These are phyloP conservation scores for Thumatha senex DNA, from an alignment of 2,888 invertebrate species.

Conservation along the genomic window DNA sequence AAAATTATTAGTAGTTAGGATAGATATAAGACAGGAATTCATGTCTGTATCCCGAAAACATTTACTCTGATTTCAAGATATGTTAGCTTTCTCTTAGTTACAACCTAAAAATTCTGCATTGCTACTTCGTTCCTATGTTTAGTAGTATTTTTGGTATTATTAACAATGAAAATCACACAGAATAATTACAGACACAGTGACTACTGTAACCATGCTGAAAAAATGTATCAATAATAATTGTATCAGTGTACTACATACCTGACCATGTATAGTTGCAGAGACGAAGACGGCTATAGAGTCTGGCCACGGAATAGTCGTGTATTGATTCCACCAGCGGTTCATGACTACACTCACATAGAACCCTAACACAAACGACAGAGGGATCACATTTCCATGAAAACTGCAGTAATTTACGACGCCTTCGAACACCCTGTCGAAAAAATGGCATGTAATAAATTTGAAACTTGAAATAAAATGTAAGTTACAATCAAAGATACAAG, in stretches of 20 bases:
- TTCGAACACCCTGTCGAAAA: slow-evolving; percentile 88
- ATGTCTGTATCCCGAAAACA: too few species aligned
- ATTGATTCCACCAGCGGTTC: slow-evolving; percentile 96
- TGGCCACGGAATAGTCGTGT: slow-evolving; percentile 92
- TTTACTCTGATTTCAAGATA: too few species aligned
- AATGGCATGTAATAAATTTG: neutral
- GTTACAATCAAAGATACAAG: too few species aligned
- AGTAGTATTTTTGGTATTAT: neutral
- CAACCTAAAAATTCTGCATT: too few species aligned
- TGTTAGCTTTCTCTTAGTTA: too few species aligned
- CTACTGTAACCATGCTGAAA: neutral
- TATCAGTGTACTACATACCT: slow-evolving; percentile 67
- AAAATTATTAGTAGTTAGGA: neutral
- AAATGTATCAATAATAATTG: neutral
- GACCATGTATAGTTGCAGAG: slow-evolving; percentile 92
- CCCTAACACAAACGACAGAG: slow-evolving; percentile 95
- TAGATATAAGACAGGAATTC: too few species aligned
- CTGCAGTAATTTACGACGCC: slow-evolving; percentile 92
- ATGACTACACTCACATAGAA: slow-evolving; percentile 97
- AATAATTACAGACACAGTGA: neutral
- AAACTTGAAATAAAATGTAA: too few species aligned
- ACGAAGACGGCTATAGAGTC: slow-evolving; percentile 94
- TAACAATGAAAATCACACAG: neutral
- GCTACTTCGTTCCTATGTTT: neutral
- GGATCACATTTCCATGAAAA: slow-evolving; percentile 93